Conservation (phyloP, 2,797 vertebrate species). For the Myripristis murdjan region DNA sequence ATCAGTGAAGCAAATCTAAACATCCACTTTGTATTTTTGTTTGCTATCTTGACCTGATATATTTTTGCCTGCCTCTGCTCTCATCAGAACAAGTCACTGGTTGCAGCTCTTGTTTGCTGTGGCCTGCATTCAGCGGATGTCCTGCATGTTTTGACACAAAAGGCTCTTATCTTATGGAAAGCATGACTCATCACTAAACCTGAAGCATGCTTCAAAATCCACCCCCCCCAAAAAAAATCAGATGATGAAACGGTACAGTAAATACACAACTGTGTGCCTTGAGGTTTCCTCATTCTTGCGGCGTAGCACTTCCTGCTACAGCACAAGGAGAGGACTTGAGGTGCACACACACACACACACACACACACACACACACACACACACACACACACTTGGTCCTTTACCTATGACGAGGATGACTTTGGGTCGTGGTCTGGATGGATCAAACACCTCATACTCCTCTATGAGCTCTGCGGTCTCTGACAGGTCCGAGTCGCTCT, state of each 20-base stretch:
- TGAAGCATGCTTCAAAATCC: not conserved
- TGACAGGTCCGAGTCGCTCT: slow-evolving; percentile 97
- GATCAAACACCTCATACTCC: slow-evolving; percentile 97
- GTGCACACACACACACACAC: not conserved
- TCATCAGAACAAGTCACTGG: not conserved
- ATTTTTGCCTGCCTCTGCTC: not conserved
- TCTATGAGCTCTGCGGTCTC: slow-evolving; percentile 98
- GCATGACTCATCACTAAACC: slow-evolving; percentile 21
- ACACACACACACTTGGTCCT: slow-evolving; percentile 12
- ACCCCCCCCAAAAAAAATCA: not conserved
- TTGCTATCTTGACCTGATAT: slow-evolving; percentile 8
- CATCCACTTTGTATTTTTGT: slow-evolving; percentile 20
- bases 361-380: not conserved
- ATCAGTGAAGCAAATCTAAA: slow-evolving; percentile 42
- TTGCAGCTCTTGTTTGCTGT: not conserved
- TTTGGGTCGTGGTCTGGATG: slow-evolving; percentile 92
- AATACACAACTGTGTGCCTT: not conserved
- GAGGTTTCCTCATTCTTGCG: not conserved
- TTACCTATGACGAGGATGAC: slow-evolving; percentile 98
- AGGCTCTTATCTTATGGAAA: slow-evolving; percentile 28
- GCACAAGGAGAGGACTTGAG: not conserved
- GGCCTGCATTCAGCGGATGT: not conserved
- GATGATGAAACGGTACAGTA: not conserved
- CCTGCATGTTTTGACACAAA: slow-evolving; percentile 14
- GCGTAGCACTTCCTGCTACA: not conserved